phyloP scores from a whole-genome alignment of 2,888 invertebrate species.

The Xanthorhoe spadicearia region DNA sequence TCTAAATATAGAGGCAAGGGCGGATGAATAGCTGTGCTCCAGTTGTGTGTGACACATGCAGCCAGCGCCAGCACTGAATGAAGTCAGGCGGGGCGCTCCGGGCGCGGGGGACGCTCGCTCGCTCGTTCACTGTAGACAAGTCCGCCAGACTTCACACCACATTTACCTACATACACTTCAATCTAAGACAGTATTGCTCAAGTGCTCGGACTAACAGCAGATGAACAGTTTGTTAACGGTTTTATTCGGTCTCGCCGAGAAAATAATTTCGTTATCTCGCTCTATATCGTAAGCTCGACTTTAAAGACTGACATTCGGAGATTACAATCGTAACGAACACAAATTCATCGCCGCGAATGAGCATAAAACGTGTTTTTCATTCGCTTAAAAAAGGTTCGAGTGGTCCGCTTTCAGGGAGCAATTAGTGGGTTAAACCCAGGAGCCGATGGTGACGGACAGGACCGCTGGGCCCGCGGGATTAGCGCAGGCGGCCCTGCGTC shows the following conservation, averaged over 20 bases:
- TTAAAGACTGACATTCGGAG: slow-evolving; percentile 6
- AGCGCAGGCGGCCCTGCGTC: background rate
- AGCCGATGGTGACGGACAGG: background rate
- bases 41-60: no score
- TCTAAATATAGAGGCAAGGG: background rate
- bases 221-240: background rate
- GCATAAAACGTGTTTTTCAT: slow-evolving; percentile 10
- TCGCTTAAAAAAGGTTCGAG: slow-evolving; percentile 1
- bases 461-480: background rate
- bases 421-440: slow-evolving; percentile 13
- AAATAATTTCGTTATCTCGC: background rate
- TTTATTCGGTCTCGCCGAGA: slow-evolving; percentile 5
- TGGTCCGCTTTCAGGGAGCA: slow-evolving; percentile 8
- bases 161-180: background rate
- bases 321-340: slow-evolving; percentile 15
- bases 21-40: background rate
- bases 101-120: background rate
- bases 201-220: slow-evolving; percentile 6
- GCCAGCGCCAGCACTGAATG: no score
- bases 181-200: background rate
- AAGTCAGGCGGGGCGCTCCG: background rate
- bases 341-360: slow-evolving; percentile 3
- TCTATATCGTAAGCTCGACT: slow-evolving; percentile 5
- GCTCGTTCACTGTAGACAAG: slow-evolving; percentile 13
- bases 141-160: background rate